phyloP scores from a whole-genome alignment of 2,113 vertebrate species.

The Protomyctophum bolini region DNA sequence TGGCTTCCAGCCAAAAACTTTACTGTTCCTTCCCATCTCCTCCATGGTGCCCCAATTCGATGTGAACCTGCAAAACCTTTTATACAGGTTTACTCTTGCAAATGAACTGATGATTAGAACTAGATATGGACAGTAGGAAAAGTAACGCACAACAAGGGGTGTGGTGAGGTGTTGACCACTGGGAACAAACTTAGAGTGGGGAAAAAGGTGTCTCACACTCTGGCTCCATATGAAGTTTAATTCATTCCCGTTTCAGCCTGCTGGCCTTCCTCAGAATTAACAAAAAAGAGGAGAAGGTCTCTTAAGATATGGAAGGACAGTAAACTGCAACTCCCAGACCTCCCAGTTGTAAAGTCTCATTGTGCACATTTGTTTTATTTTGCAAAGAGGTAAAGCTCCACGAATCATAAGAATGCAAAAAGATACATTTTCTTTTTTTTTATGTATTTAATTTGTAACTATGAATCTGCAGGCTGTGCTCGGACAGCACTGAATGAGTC shows the following conservation, averaged over 20 bases:
- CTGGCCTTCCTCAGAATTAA: too few relatives aligned
- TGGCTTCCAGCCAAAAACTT: background rate
- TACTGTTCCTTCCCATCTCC: background rate
- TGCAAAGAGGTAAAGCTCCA: constrained; percentile 3
- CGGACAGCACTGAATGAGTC: constrained; percentile 29
- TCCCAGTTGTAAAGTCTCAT: background rate
- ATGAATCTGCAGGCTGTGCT: constrained; percentile 44
- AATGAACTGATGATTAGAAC: too few relatives aligned
- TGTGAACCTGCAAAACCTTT: background rate
- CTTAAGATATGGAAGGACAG: too few relatives aligned
- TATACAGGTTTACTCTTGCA: too few relatives aligned
- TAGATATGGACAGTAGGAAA: too few relatives aligned
- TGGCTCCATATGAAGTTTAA: too few relatives aligned
- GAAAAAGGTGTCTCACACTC: too few relatives aligned
- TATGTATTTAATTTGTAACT: constrained; percentile 9
- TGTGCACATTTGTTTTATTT: background rate
- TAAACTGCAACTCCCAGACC: background rate
- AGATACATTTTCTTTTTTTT: background rate
- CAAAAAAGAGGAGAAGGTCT: too few relatives aligned
- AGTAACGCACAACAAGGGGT: too few relatives aligned
- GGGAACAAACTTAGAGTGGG: too few relatives aligned
- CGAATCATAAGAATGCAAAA: background rate
- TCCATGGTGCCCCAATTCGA: background rate
- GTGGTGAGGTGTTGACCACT: too few relatives aligned
- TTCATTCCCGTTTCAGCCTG: too few relatives aligned